Conservation (phyloP, 2,113 vertebrate species). For the Agelaius tricolor region DNA sequence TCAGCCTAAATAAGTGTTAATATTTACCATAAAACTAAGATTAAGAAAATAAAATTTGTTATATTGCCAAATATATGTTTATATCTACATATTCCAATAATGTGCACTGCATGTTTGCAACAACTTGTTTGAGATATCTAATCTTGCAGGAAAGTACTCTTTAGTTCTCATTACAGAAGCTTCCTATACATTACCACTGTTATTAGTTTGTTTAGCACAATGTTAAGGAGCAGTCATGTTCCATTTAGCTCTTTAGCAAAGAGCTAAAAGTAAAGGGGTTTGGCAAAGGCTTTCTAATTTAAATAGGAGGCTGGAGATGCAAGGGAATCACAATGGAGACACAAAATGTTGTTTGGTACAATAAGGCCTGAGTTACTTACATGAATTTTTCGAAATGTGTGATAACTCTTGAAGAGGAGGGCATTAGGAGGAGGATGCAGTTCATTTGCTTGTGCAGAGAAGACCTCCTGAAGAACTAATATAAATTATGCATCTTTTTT, state of each 20-base stretch:
- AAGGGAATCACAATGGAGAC: not conserved
- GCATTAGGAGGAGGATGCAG: not conserved
- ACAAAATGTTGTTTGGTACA: not conserved
- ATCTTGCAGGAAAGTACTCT: not conserved
- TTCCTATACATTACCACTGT: not conserved
- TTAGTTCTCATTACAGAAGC: not conserved
- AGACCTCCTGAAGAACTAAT: not conserved
- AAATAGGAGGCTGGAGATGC: not conserved
- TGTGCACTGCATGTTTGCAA: not conserved
- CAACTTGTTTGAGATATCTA: not conserved
- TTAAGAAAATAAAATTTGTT: conserved; percentile 7
- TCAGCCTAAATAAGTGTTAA: not conserved
- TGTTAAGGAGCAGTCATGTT: not conserved
- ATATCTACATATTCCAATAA: not conserved
- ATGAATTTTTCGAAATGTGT: not conserved
- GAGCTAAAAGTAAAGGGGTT: not conserved
- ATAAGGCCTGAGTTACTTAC: not conserved
- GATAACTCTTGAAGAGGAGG: not conserved
- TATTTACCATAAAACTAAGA: conserved; percentile 21
- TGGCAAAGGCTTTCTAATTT: not conserved
- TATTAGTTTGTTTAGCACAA: not conserved
- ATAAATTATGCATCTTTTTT: not conserved
- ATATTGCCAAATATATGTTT: not conserved
- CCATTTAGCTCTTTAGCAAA: not conserved
- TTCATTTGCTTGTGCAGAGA: not conserved